These are phyloP conservation scores for Campoletis raptor DNA, from an alignment of 2,888 invertebrate species.

Conservation along the genomic window DNA sequence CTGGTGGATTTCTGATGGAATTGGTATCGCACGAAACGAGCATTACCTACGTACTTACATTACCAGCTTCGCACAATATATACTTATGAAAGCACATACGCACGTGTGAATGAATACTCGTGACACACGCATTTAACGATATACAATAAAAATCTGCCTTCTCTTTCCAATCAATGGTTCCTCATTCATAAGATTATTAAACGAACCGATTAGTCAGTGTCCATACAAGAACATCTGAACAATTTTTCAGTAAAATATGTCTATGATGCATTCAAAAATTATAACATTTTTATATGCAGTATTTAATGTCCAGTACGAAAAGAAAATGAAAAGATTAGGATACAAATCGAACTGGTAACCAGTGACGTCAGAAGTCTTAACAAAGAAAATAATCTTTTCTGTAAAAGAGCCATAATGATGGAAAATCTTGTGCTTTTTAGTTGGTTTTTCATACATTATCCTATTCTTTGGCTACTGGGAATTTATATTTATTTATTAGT, in stretches of 20 bases:
- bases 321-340: too few relatives aligned
- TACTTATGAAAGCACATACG: background rate
- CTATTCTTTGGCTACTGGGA: too few relatives aligned
- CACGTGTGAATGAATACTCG: background rate
- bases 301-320: too few relatives aligned
- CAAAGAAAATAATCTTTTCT: background rate
- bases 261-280: too few relatives aligned
- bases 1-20: slow-evolving; percentile 84
- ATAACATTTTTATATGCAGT: too few relatives aligned
- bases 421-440: background rate
- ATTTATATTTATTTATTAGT: too few relatives aligned
- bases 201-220: background rate
- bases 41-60: slow-evolving; percentile 77
- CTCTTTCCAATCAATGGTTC: background rate
- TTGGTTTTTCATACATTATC: too few relatives aligned
- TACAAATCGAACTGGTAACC: background rate
- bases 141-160: background rate
- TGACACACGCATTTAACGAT: slow-evolving; percentile 35
- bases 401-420: background rate
- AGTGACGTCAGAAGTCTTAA: background rate
- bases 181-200: background rate
- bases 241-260: background rate
- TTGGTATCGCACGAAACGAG: slow-evolving; percentile 83
- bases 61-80: slow-evolving; percentile 50
- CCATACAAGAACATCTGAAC: background rate